Percentiles rank a stretch among this genome's conserved stretches.
phyloP scores from a whole-genome alignment of 2,797 vertebrate species.

The Sebastolobus altivelis region DNA sequence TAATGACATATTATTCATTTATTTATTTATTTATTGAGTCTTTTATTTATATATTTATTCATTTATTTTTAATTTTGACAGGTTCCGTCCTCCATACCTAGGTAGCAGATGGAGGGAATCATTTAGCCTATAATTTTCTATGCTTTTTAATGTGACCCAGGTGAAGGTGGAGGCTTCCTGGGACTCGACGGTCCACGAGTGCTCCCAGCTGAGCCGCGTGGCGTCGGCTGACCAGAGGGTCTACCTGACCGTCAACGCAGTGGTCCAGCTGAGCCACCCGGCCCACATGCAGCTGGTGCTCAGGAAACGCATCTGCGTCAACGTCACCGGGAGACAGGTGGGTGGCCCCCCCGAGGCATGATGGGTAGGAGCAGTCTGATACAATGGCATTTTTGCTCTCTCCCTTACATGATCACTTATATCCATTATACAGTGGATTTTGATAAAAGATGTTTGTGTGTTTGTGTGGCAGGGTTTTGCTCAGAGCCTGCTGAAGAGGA shows the following conservation, averaged over 20 bases:
- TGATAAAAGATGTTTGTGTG: background rate
- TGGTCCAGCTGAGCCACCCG: slow-evolving; percentile 93
- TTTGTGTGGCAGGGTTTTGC: slow-evolving; percentile 90
- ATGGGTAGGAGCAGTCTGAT: background rate
- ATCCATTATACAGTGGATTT: too few relatives aligned
- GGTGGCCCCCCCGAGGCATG: background rate
- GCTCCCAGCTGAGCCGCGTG: slow-evolving; percentile 91
- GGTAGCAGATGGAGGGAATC: background rate
- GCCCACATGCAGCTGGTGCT: slow-evolving; percentile 94
- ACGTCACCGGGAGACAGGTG: slow-evolving; percentile 84
- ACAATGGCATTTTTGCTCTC: background rate
- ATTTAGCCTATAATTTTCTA: rapidly evolving
- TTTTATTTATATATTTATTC: too few relatives aligned
- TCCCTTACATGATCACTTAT: too few relatives aligned
- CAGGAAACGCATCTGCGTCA: slow-evolving; percentile 94
- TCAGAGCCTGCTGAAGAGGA: slow-evolving; percentile 93
- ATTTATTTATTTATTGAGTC: too few relatives aligned
- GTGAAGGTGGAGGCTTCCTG: slow-evolving; percentile 95
- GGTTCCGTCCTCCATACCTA: background rate
- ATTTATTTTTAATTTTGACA: too few relatives aligned
- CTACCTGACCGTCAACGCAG: slow-evolving; percentile 89
- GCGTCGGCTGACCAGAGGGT: slow-evolving; percentile 89
- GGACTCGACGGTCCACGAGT: slow-evolving; percentile 95
- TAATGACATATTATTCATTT: too few relatives aligned
- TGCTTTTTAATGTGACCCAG: slow-evolving; percentile 72